phyloP scores from a whole-genome alignment of 2,113 vertebrate species.

The Euleptes europaea region DNA sequence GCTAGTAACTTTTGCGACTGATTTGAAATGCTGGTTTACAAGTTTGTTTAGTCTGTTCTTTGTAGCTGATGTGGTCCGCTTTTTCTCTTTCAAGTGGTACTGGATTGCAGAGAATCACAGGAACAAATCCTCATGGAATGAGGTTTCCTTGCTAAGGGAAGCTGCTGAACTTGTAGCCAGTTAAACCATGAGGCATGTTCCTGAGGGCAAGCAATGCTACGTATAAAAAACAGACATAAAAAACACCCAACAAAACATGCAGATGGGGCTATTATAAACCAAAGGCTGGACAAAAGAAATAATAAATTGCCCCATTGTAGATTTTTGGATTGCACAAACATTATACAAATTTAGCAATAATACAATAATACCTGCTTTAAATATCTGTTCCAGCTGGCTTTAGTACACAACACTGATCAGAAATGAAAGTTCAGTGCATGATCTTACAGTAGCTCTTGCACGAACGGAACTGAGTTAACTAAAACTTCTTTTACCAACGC shows the following conservation, averaged over 20 bases:
- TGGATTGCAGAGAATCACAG: conserved; percentile 71
- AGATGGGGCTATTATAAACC: conserved; percentile 4
- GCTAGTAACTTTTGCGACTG: too few species aligned
- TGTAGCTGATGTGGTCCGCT: too few species aligned
- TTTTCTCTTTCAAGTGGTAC: conserved; percentile 32
- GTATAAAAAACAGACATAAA: conserved; percentile 49
- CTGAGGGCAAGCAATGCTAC: conserved; percentile 48
- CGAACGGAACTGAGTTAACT: too few species aligned
- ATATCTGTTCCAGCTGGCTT: neutral
- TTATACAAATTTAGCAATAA: neutral
- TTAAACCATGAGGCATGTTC: conserved; percentile 71
- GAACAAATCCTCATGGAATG: conserved; percentile 67
- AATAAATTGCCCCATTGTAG: neutral
- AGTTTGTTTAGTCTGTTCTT: too few species aligned
- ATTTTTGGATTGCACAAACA: conserved; percentile 28
- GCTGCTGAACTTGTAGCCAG: conserved; percentile 66
- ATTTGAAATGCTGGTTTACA: too few species aligned
- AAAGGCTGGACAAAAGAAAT: conserved; percentile 18
- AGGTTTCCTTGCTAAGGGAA: conserved; percentile 47
- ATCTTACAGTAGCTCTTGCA: too few species aligned
- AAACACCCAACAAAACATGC: conserved; percentile 14
- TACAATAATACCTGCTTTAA: neutral
- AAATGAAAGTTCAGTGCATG: too few species aligned
- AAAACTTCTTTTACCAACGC: too few species aligned
- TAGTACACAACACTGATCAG: too few species aligned